Evolutionary conservation across 2,888 invertebrate species (phyloP), one percentile per base, ranked within the genome.

Genomic region (Osmoderma eremita): DNA sequence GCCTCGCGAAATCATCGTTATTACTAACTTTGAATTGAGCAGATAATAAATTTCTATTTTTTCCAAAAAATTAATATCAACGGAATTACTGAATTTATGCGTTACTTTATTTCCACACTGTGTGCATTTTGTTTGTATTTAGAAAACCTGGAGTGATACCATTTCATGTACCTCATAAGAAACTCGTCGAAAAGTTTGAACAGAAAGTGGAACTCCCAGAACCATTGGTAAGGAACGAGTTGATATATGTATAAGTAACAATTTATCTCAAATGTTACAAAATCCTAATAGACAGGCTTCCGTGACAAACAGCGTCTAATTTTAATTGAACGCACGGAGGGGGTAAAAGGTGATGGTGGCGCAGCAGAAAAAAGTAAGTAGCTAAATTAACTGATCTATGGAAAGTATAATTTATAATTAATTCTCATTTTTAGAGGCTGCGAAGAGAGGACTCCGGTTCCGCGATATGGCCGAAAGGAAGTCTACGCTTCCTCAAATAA

Each of bases 181-280:
- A 87, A 73, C 77, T 89, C 20, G 76, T 89, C 68, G 87, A 88
- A 71, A 87, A 87, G 78, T 87, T 88, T 65, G 88, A 88, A 77
- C 84, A 82, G 74, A 86, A 86, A 30, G 84, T 83, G 71, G 80
- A 83, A 68, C 80, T 82, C 66, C 84, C 86, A 0, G 88, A 89
- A 75, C 89, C 89, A 20, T 77, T 89, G 83, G 90, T 89, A 83
- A 79, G 75, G 51, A 48, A 30, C 1, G 10, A 4, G 24, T 24
- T 41, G n/a, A 22, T 20, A 30, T 10, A 12, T 13, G n/a, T 5
- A 15, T 20, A 17, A 30, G 20, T 39, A 30, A 22, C 30, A 4
- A 2, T 8, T 6, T 8, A 6, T 30, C 10, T 30, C 15, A 36
- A 24, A 38, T 48, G 39, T 67, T 63, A 20, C 50, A 51, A 30